Evolutionary conservation across 2,888 invertebrate species (phyloP).

Genomic region (Meganola albula): DNA sequence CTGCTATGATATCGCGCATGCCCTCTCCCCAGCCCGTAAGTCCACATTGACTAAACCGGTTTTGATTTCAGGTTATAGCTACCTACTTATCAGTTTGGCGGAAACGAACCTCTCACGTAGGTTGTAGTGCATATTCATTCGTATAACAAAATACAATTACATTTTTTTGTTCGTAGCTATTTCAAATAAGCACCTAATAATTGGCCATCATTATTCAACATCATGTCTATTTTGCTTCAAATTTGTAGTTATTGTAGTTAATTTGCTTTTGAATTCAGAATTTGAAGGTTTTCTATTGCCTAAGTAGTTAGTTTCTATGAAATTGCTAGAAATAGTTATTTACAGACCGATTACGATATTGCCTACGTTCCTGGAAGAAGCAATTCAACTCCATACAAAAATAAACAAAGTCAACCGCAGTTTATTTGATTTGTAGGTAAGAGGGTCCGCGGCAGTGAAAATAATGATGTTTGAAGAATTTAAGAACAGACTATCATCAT

Average conservation of each 20-base stretch:
- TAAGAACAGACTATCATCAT: constrained; percentile 39
- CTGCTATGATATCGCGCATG: constrained; percentile 74
- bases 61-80: constrained; percentile 74
- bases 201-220: neutral
- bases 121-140: constrained; percentile 55
- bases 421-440: constrained; percentile 65
- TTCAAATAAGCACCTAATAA: constrained; percentile 17
- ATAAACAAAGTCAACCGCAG: constrained; percentile 64
- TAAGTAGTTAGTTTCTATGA: too few relatives aligned
- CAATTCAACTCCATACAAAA: constrained; percentile 65
- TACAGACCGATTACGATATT: constrained; percentile 62
- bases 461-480: constrained; percentile 63
- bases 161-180: constrained; percentile 19
- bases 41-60: constrained; percentile 74
- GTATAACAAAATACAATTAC: constrained; percentile 30
- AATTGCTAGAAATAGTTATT: too few relatives aligned
- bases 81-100: constrained; percentile 73
- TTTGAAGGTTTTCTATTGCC: constrained; percentile 30
- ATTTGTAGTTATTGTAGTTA: neutral
- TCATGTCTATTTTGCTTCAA: neutral
- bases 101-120: constrained; percentile 64
- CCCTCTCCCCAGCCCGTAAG: constrained; percentile 67
- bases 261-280: constrained; percentile 11
- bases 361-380: constrained; percentile 61
- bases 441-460: constrained; percentile 50